Evolutionary conservation across 2,888 invertebrate genomes (phyloP), one percentile per base, ranked within the genome.

Genomic region (Drosophila silvestris): DNA sequence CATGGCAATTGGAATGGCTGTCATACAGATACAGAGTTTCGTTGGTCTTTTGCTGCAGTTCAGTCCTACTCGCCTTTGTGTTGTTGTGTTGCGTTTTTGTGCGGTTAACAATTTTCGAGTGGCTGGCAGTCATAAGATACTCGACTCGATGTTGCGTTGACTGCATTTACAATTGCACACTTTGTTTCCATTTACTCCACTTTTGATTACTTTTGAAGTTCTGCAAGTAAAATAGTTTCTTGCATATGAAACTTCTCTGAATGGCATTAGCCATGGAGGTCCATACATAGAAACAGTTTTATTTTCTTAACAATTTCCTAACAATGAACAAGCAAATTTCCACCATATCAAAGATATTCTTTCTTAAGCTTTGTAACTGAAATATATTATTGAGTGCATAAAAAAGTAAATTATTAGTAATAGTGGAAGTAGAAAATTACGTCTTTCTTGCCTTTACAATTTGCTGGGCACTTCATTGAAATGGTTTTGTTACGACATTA

Each of bases 41-140:
- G 44, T 53, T 50, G 61, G 41, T 61, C 37, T 50, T 35, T 35
- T 28, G n/a, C 54, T 60, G 51, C 68, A 62, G 22, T 54, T 37
- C 7, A 19, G 39, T 39, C 32, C 30, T 57, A 30, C 35, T 41
- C 22, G 35, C 59, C 54, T 64, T 53, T 61, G 60, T 44, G 26
- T 39, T 44, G 39, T 44, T 59, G 62, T 58, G 53, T 53, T 44
- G 63, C 47, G 35, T 70, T 75, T 35, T 70, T 59, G 66, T 53
- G 62, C 70, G 57, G 77, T 47, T 69, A 69, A 66, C 66, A 67
- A 68, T 70, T 63, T 60, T 63, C 22, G 52, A 53, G 63, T 69
- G 37, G 19, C 61, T 81, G 64, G 26, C 54, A 33, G 22, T 69
- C 50, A 66, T 47, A 62, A 62, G 58, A 74, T 74, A 74, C 58